Percentiles rank a stretch among this genome's conserved stretches.
These are phyloP conservation scores for Drosophila emarginata DNA, from an alignment of 2,888 invertebrate species.

Conservation along the genomic window DNA sequence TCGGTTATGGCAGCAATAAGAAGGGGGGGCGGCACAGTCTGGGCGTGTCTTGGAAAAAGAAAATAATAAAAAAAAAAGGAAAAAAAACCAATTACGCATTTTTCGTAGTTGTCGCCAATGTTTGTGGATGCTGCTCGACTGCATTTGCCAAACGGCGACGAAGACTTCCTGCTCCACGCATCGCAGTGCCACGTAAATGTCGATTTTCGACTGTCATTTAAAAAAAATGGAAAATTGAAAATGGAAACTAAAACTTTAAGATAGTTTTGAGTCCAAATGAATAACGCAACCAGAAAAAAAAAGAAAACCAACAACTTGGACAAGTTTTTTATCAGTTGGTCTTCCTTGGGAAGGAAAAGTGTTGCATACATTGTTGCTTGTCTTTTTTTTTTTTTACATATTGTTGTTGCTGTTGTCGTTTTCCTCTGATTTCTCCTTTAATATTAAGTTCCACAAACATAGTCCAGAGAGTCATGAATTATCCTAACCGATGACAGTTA, in stretches of 20 bases:
- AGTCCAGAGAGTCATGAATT: neutral
- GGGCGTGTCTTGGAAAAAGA: slow-evolving; percentile 40
- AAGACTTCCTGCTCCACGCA: slow-evolving; percentile 61
- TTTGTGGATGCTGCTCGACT: slow-evolving; percentile 48
- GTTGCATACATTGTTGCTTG: neutral
- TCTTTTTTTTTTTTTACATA: neutral
- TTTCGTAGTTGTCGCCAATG: slow-evolving; percentile 47
- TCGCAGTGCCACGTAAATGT: slow-evolving; percentile 20
- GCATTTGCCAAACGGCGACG: slow-evolving; percentile 9
- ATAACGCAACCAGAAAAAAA: neutral
- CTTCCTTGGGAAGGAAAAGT: neutral
- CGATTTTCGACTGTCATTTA: slow-evolving; percentile 1
- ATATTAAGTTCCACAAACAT: neutral
- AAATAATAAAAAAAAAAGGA: no score
- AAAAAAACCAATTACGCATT: slow-evolving; percentile 62
- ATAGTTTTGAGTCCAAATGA: neutral
- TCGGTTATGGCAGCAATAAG: no score
- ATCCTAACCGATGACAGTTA: neutral
- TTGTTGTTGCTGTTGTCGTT: neutral
- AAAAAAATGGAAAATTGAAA: neutral
- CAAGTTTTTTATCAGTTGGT: neutral
- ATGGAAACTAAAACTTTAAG: slow-evolving; percentile 1
- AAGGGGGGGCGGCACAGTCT: slow-evolving; percentile 7
- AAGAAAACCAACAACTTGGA: neutral
- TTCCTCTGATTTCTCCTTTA: neutral